These are phyloP conservation scores for Eulemur rufifrons DNA, from an alignment of 2,113 vertebrate genomes.

Conservation along the genomic window DNA sequence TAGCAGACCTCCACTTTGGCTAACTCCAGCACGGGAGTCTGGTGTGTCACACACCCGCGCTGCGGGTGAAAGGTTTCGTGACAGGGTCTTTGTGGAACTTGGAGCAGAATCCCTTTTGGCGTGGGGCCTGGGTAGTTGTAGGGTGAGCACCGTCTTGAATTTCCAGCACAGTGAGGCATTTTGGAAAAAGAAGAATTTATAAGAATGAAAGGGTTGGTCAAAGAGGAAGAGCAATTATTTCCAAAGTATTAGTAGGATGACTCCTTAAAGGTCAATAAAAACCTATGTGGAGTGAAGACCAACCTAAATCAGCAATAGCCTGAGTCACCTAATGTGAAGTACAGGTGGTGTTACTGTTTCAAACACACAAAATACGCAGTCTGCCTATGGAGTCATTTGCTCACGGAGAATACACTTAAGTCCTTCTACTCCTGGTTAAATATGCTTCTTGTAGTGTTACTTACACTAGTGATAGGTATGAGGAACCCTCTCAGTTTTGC, in stretches of 20 bases:
- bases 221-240: not conserved
- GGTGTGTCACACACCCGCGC: fast-evolving
- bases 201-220: not conserved
- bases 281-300: not conserved
- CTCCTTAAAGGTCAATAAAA: not conserved
- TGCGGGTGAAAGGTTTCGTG: not conserved
- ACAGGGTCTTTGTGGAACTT: not conserved
- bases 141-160: not conserved
- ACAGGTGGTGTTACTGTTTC: not conserved
- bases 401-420: fast-evolving
- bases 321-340: fast-evolving
- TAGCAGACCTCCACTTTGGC: not conserved
- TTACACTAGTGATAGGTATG: fast-evolving
- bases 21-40: fast-evolving
- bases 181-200: not conserved
- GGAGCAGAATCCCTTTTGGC: not conserved
- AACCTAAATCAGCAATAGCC: not conserved
- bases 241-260: not conserved
- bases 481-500: not conserved
- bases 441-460: not conserved
- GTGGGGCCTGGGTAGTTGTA: fast-evolving
- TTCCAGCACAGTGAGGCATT: not conserved
- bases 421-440: not conserved
- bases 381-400: fast-evolving
- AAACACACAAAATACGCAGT: not conserved